Percentiles rank a stretch among this genome's conserved stretches.
phyloP scores from a whole-genome alignment of 1,140 invertebrate genomes.

The Metaphire vulgaris region DNA sequence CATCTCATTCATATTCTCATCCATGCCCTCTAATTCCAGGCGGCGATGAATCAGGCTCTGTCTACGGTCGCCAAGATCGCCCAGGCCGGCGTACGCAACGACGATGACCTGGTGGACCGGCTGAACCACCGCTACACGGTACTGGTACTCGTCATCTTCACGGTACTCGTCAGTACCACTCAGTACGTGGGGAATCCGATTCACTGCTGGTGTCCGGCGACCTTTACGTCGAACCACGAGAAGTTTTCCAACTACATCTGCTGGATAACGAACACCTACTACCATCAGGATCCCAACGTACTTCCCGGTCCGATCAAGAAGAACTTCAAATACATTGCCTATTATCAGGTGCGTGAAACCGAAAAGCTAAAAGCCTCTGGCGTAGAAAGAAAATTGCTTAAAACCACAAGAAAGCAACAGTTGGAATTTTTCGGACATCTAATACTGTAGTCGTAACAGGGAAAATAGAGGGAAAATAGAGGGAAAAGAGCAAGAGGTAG shows the following conservation, averaged over 20 bases:
- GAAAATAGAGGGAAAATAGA: too few relatives aligned
- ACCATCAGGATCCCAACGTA: background rate
- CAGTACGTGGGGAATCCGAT: slow-evolving; percentile 79
- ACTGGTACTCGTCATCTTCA: slow-evolving; percentile 48
- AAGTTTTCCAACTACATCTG: slow-evolving; percentile 50
- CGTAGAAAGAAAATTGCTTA: too few relatives aligned
- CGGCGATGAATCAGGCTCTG: slow-evolving; percentile 6
- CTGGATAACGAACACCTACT: slow-evolving; percentile 49
- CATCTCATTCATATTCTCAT: too few relatives aligned
- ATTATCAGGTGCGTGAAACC: slow-evolving; percentile 50
- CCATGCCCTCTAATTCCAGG: too few relatives aligned
- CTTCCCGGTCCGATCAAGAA: slow-evolving; percentile 9
- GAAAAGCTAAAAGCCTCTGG: too few relatives aligned
- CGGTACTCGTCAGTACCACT: slow-evolving; percentile 68
- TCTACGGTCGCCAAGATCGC: slow-evolving; percentile 45
- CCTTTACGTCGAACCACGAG: slow-evolving; percentile 48
- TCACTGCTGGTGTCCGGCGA: slow-evolving; percentile 45
- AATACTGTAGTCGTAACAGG: too few relatives aligned
- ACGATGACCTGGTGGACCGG: slow-evolving; percentile 48
- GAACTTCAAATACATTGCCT: slow-evolving; percentile 49
- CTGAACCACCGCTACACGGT: slow-evolving; percentile 48
- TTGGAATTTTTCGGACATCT: too few relatives aligned
- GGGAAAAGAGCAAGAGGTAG: too few relatives aligned
- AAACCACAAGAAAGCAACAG: too few relatives aligned
- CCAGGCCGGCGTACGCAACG: slow-evolving; percentile 39